Base-by-base conservation (phyloP, 2,797 vertebrate species). In the Alcedo atthis region DNA sequence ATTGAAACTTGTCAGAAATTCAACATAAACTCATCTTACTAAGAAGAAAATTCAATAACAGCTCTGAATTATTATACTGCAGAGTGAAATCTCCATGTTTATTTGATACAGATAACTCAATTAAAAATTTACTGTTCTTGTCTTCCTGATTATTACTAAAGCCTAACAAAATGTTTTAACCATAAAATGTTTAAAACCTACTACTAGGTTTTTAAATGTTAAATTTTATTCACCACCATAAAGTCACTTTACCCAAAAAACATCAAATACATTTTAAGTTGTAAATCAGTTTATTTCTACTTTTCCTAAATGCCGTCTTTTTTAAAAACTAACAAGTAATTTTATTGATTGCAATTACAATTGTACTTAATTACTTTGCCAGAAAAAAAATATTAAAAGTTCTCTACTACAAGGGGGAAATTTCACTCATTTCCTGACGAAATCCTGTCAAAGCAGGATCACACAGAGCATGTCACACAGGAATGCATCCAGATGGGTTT, bases 101-200 rank as follows among this genome's bases (percentile, higher is more conserved):
- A 94, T 88, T 93, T 95, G 59, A 84, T 84, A 59, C 30, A 93
- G 84, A 89, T 58, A 94, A 93, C 30, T 54, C 61, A 94, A 93
- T 95, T 93, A 96, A 97, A 90, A 90, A 95, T 94, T 96, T 96
- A 94, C 35, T 85, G 68, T 85, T 91, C 79, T 91, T 74, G 43
- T 22, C 26, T 84, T 96, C 26, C 40, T 88, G 89, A 92, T 94
- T 96, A 93, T 87, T 95, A 78, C 46, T 68, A 67, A 84, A 33
- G 57, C 45, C 35, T 86, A 85, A 90, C 70, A 92, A 7, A 80
- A 87, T 63, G 45, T 67, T 48, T 67, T 32, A 48, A 48, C 18
- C n/a, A 35, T 67, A 49, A 49, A 49, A 33, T 28, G 24, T 35
- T 67, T 49, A 35, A 49, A 35, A 32, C 25, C 16, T 26, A 48